Base-by-base conservation (phyloP, 1,140 invertebrate species). In the Pteromalus puparum region DNA sequence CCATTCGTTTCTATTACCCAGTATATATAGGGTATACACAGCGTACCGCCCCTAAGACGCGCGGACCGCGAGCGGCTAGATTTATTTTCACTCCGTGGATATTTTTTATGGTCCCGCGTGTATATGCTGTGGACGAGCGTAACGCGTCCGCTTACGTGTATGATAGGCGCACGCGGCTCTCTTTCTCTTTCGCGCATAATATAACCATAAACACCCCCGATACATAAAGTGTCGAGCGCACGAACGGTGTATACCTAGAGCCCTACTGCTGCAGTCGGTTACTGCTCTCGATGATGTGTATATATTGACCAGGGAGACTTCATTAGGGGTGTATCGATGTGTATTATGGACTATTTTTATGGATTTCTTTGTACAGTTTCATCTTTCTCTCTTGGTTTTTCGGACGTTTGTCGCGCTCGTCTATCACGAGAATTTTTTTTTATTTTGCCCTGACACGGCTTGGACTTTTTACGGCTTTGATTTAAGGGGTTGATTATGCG, bases 141-240 rank as follows among this genome's bases (percentile, higher is more conserved):
- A 70, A 76, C 81, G 77, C 85, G 74, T 74, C 77, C 18, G 34
- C 26, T 30, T 53, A 81, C 46, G 46, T 15, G 74, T 76, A 83
- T 65, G 15, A 61, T 61, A 34, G 68, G 80, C 53, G 79, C 85
- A 87, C 87, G 84, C 88, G 85, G 86, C 65, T 87, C 88, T 87
- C 68, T 38, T 5, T 34, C 30, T 42, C 38, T 42, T 3, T 83
- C 84, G 90, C 89, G 92, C 89, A 93, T 93, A 93, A 93, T 92
- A 93, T 92, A 92, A 91, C 92, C 92, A 92, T 93, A 93, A 93
- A 92, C 92, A 92, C 92, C 92, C 92, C 88, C 86, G 82, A 89
- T 89, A 90, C 89, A 90, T 89, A 91, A 90, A 91, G 90, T 88
- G 90, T 88, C 87, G 86, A 65, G 75, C 87, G 86, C 73, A 81